These are phyloP conservation scores for Sussaba pulchella DNA, from an alignment of 2,888 invertebrate genomes.

Conservation along the genomic window DNA sequence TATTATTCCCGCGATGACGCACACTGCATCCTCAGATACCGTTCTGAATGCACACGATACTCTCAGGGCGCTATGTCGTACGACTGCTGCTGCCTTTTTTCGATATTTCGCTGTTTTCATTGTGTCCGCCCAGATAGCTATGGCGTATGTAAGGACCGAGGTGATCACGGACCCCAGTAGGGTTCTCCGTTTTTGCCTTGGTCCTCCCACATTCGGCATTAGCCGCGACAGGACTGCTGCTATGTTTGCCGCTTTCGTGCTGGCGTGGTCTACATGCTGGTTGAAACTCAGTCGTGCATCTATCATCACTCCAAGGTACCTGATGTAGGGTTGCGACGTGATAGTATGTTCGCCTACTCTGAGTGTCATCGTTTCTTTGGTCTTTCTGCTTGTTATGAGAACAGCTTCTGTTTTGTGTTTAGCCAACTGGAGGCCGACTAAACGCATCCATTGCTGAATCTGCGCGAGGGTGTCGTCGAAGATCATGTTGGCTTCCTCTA, in stretches of 20 bases:
- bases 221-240: background rate
- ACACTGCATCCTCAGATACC: slow-evolving; percentile 59
- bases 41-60: slow-evolving; percentile 56
- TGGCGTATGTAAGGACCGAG: slow-evolving; percentile 64
- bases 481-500: slow-evolving; percentile 33
- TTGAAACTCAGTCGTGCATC: slow-evolving; percentile 66
- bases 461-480: slow-evolving; percentile 18
- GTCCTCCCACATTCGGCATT: slow-evolving; percentile 33
- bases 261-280: slow-evolving; percentile 42
- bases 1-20: slow-evolving; percentile 56
- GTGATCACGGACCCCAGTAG: slow-evolving; percentile 60
- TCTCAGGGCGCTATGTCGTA: slow-evolving; percentile 17
- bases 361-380: slow-evolving; percentile 51
- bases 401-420: slow-evolving; percentile 67
- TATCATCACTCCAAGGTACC: slow-evolving; percentile 69
- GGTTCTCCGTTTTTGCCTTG: slow-evolving; percentile 46
- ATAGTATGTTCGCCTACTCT: slow-evolving; percentile 57
- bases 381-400: slow-evolving; percentile 54
- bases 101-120: slow-evolving; percentile 22
- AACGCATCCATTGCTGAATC: slow-evolving; percentile 35
- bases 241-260: slow-evolving; percentile 18
- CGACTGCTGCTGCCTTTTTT: background rate
- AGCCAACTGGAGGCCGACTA: no score
- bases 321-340: slow-evolving; percentile 60
- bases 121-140: slow-evolving; percentile 55